Percentiles rank a stretch among this genome's conserved stretches.
Evolutionary conservation across 2,113 vertebrate genomes (phyloP).

Genomic region (Neopipo cinnamomea): DNA sequence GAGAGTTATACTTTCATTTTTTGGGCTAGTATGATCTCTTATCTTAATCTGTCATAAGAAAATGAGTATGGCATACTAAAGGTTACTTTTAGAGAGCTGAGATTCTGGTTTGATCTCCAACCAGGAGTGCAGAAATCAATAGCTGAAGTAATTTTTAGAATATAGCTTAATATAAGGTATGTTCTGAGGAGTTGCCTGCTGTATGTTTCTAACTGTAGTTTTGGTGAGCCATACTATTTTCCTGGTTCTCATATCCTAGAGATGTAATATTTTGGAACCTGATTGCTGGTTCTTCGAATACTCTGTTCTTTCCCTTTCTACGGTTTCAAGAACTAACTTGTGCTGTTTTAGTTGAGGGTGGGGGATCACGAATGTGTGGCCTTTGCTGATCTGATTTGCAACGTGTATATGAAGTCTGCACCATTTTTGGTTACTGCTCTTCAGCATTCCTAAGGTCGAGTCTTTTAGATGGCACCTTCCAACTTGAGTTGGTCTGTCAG

Average conservation of each 20-base stretch:
- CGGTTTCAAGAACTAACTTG: background rate
- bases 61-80: background rate
- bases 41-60: background rate
- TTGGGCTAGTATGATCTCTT: background rate
- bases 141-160: background rate
- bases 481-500: background rate
- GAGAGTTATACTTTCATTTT: background rate
- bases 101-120: background rate
- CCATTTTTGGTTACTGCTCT: background rate
- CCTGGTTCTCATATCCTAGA: background rate
- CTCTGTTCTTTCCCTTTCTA: background rate
- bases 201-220: background rate
- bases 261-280: background rate
- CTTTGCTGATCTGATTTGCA: background rate
- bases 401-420: background rate
- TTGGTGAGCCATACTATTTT: background rate
- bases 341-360: background rate
- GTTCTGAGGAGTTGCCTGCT: background rate
- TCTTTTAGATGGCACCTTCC: background rate
- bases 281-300: background rate
- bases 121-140: background rate
- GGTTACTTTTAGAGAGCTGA: background rate
- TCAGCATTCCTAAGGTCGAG: background rate
- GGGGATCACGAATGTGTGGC: background rate
- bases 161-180: background rate